Conservation (phyloP, 1,140 invertebrate species). For the Ylistrum balloti region DNA sequence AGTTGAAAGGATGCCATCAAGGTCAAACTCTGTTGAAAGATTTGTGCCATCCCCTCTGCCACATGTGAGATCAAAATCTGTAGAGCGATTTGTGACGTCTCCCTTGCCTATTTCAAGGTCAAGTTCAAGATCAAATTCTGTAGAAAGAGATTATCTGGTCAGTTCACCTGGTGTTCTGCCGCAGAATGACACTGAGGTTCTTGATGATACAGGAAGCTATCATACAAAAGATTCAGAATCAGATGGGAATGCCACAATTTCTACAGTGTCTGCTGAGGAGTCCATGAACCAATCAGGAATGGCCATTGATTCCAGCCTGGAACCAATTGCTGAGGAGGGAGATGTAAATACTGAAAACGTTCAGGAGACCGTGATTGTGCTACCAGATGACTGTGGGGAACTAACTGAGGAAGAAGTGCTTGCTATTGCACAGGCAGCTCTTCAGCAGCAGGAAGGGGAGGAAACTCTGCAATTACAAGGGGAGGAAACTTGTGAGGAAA, state of each 20-base stretch:
- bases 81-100: neutral
- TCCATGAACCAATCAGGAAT: constrained; percentile 25
- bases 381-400: constrained; percentile 67
- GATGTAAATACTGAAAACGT: constrained; percentile 50
- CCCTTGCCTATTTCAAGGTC: constrained; percentile 3
- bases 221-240: neutral
- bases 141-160: neutral
- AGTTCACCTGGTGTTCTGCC: neutral
- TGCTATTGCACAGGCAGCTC: constrained; percentile 62
- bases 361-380: constrained; percentile 70
- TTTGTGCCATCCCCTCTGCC: neutral
- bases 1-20: constrained; percentile 46
- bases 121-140: neutral
- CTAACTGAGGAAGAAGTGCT: constrained; percentile 75
- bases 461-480: neutral
- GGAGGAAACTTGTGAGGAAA: neutral
- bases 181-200: neutral
- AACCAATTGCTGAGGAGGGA: constrained; percentile 51
- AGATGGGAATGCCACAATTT: constrained; percentile 40
- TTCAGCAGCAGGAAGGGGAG: constrained; percentile 53
- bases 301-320: constrained; percentile 19
- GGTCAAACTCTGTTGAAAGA: constrained; percentile 56
- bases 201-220: neutral
- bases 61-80: neutral
- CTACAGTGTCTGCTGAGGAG: neutral